Conservation (phyloP, 23 tunicate species). For the Trididemnum clinides region DNA sequence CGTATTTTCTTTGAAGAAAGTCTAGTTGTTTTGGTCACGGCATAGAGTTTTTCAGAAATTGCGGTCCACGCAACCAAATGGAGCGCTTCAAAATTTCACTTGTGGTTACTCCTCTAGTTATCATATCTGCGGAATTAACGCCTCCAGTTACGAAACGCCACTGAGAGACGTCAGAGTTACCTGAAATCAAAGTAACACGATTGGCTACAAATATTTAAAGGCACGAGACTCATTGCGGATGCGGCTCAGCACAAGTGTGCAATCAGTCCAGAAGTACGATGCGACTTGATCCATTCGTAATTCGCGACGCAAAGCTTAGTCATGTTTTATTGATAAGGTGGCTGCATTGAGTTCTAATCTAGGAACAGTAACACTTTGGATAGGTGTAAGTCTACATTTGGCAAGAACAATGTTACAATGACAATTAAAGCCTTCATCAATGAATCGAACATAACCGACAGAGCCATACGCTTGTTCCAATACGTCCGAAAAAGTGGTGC, state of each 20-base stretch:
- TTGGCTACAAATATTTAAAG: slow-evolving; percentile 56
- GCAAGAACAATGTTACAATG: too few species aligned
- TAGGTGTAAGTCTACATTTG: background rate
- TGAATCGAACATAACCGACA: too few species aligned
- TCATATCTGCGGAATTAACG: slow-evolving; percentile 38
- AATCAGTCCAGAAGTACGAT: background rate
- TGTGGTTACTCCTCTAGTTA: slow-evolving; percentile 31
- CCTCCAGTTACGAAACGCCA: slow-evolving; percentile 33
- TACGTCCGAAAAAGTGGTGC: too few species aligned
- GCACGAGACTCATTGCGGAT: background rate
- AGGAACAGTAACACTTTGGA: slow-evolving; percentile 4
- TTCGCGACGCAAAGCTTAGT: slow-evolving; percentile 5
- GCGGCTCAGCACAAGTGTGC: slow-evolving; percentile 43
- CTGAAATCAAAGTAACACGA: slow-evolving; percentile 14
- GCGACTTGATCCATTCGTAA: background rate
- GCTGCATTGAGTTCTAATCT: slow-evolving; percentile 42
- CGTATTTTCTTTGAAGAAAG: too few species aligned
- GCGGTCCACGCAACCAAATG: too few species aligned
- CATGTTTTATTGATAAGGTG: slow-evolving; percentile 6
- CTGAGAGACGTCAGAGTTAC: background rate
- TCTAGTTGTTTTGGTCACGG: too few species aligned
- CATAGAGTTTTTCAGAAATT: too few species aligned
- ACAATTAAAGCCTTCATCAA: too few species aligned
- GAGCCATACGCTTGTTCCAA: too few species aligned
- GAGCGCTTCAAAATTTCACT: background rate